Base-by-base conservation (phyloP, 2,888 invertebrate genomes). In the Flexamia atlantica region DNA sequence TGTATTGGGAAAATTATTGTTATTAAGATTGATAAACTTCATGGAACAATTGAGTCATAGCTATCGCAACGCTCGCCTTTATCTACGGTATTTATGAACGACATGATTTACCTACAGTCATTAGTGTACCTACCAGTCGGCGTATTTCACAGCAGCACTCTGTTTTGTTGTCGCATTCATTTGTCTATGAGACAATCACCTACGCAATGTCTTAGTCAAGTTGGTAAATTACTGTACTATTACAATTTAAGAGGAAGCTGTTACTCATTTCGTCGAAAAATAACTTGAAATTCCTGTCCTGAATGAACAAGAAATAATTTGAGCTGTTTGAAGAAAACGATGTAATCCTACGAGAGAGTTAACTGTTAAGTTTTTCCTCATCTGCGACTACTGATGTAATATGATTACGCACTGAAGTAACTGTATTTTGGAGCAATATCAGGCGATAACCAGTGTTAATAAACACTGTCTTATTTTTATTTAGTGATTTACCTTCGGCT, bases 171-270 rank as follows among this genome's bases (percentile, higher is more conserved):
- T 64, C 64, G 30, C 64, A 64, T 64, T 64, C 64, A 28, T 64
- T 64, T 64, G 64, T 64, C 64, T 64, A 64, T 12, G 28, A 64
- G 23, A 64, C 64, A 64, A 64, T 64, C 30, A 30, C 12, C 64
- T 64, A 0, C 30, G 64, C 30, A 53, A 53, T 53, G 23, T 53
- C 53, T 23, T 53, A 23, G 2, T n/a, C 53, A 23, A 2, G 10
- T 53, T 53, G 10, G 53, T 10, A 23, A 53, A 23, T 23, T 4
- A 23, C 20, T 53, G 53, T 3, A 53, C 10, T 53, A 23, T 53
- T 53, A 23, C 53, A 53, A 53, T 53, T 20, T 23, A 53, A 2
- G 7, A 5, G 23, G 53, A 53, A 53, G 23, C 53, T 53, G 7
- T 53, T n/a, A 53, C 10, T 53, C 4, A 53, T 53, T 53, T 53